These are phyloP conservation scores for Odontomachus brunneus DNA, from an alignment of 1,140 invertebrate genomes.

Conservation along the genomic window DNA sequence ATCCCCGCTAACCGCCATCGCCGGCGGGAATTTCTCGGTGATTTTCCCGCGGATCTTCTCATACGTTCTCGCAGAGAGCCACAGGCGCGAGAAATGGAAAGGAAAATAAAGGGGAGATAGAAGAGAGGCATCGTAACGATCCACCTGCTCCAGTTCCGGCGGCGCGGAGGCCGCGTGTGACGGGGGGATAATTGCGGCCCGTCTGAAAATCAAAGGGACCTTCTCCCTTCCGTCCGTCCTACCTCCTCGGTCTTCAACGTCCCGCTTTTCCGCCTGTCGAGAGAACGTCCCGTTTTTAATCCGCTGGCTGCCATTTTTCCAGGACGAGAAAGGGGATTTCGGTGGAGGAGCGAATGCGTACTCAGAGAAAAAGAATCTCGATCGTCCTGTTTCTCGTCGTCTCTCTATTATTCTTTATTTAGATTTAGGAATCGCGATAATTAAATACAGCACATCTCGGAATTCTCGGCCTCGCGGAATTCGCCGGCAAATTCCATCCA, in stretches of 20 bases:
- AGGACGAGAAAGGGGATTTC: slow-evolving; percentile 21
- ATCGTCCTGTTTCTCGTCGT: not conserved
- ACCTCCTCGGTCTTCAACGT: not conserved
- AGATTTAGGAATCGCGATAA: not conserved
- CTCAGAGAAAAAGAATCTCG: slow-evolving; percentile 8
- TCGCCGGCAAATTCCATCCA: not conserved
- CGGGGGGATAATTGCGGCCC: slow-evolving; percentile 67
- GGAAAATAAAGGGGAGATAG: slow-evolving; percentile 31
- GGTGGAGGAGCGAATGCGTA: not conserved
- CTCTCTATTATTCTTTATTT: slow-evolving; percentile 4
- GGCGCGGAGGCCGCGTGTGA: slow-evolving; percentile 57
- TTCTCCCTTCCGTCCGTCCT: slow-evolving; percentile 53
- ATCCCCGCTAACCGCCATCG: not conserved
- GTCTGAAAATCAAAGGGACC: slow-evolving; percentile 73
- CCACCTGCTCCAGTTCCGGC: slow-evolving; percentile 68
- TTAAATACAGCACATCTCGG: not conserved
- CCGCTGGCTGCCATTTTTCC: slow-evolving; percentile 8
- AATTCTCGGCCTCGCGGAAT: not conserved
- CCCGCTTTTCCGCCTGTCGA: slow-evolving; percentile 44
- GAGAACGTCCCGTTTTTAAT: slow-evolving; percentile 44
- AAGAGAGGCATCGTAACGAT: slow-evolving; percentile 64
- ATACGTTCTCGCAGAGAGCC: slow-evolving; percentile 21
- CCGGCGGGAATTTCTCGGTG: slow-evolving; percentile 4
- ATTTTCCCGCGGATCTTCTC: slow-evolving; percentile 5
- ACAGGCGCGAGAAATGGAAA: slow-evolving; percentile 15